Conservation (phyloP, 2,113 vertebrate genomes). For the Capreolus pygargus region DNA sequence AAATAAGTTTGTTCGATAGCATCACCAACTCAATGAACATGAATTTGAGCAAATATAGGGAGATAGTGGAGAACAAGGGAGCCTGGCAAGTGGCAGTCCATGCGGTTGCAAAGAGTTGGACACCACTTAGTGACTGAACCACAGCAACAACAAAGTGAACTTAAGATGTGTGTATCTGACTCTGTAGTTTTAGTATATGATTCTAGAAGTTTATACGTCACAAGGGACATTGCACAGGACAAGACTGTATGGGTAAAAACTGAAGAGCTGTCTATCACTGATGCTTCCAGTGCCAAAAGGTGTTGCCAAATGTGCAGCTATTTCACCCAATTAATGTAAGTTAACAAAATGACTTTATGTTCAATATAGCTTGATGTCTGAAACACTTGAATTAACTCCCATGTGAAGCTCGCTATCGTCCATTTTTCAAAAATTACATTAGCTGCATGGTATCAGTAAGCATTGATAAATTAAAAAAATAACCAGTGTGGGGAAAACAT, state of each 20-base stretch:
- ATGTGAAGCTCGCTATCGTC: not conserved
- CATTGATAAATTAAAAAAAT: not conserved
- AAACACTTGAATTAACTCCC: conserved; percentile 6
- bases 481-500: not conserved
- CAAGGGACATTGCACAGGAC: not conserved
- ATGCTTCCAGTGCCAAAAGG: not conserved
- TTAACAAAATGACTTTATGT: not conserved
- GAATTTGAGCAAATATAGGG: not conserved
- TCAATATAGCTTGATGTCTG: not conserved
- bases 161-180: not conserved
- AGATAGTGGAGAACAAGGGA: not conserved
- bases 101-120: fast-evolving
- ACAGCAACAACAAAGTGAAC: not conserved
- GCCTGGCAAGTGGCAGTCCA: not conserved
- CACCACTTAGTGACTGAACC: not conserved
- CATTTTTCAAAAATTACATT: conserved; percentile 22
- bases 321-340: not conserved
- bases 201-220: not conserved
- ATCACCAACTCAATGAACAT: not conserved
- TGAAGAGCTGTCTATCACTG: not conserved
- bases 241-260: not conserved
- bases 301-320: not conserved
- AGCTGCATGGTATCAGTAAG: not conserved
- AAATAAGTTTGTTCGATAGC: not conserved
- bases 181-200: not conserved